Conservation (phyloP, 2,888 invertebrate genomes). For the Pegoplata infirma region DNA sequence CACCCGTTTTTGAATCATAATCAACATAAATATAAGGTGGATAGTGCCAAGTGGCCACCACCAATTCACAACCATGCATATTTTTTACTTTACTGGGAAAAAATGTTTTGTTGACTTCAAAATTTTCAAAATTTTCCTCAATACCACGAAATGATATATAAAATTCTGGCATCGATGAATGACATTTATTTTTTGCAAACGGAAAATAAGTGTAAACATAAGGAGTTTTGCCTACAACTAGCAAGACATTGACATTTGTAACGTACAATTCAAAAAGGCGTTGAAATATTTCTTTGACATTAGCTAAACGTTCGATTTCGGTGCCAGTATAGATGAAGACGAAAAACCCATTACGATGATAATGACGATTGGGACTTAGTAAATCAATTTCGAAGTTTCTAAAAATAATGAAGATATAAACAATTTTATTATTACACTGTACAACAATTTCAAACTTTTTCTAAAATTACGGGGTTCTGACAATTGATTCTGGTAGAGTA, state of each 20-base stretch:
- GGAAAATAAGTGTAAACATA: constrained; percentile 73
- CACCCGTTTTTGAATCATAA: constrained; percentile 38
- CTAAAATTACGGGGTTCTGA: too few relatives aligned
- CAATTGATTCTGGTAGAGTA: too few relatives aligned
- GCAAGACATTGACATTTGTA: constrained; percentile 71
- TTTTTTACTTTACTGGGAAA: constrained; percentile 70
- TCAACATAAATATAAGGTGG: constrained; percentile 70
- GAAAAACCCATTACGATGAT: constrained; percentile 70
- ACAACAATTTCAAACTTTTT: too few relatives aligned
- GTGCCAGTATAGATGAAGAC: constrained; percentile 71
- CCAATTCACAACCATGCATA: constrained; percentile 71
- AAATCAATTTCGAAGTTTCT: constrained; percentile 68
- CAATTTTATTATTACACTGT: too few relatives aligned
- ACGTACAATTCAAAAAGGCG: constrained; percentile 72
- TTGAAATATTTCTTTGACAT: constrained; percentile 69
- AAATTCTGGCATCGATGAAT: constrained; percentile 67
- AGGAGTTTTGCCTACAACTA: constrained; percentile 64
- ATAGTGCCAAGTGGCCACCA: constrained; percentile 68
- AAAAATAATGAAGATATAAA: too few relatives aligned
- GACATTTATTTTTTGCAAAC: constrained; percentile 68
- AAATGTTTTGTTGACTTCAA: constrained; percentile 55
- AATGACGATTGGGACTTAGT: constrained; percentile 60
- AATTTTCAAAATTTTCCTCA: constrained; percentile 31
- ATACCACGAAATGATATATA: constrained; percentile 67
- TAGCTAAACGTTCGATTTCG: constrained; percentile 63